These are phyloP conservation scores for Achlya flavicornis DNA, from an alignment of 2,888 invertebrate species.

Conservation along the genomic window DNA sequence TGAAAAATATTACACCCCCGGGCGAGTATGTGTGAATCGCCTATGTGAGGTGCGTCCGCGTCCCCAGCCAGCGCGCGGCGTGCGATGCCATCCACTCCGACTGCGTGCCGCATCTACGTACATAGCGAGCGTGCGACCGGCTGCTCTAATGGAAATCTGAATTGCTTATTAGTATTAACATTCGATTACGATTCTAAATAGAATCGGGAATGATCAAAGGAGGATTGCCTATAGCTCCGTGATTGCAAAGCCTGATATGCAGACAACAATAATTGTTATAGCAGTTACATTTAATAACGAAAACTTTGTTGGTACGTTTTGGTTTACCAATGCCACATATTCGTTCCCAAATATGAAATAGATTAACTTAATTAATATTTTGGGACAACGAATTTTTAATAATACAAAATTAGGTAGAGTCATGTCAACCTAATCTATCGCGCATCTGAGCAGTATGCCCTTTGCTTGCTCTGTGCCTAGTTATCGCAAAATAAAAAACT, in stretches of 20 bases:
- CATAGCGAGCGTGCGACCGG: conserved; percentile 34
- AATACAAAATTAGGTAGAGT: no score
- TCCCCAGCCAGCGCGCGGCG: background rate
- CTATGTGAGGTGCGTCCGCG: conserved; percentile 13
- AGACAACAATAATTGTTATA: background rate
- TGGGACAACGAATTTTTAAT: no score
- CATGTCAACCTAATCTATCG: background rate
- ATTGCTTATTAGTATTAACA: conserved; percentile 50
- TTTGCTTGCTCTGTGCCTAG: background rate
- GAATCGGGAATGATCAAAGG: conserved; percentile 25
- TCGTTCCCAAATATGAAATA: background rate
- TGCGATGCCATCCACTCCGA: conserved; percentile 31
- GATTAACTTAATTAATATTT: no score
- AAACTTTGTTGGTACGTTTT: background rate
- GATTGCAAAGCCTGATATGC: background rate
- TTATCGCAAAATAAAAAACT: conserved; percentile 15
- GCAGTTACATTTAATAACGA: background rate
- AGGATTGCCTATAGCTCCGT: conserved; percentile 8
- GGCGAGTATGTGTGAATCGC: conserved; percentile 63
- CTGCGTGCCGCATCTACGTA: conserved; percentile 37
- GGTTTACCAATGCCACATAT: background rate
- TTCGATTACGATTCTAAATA: conserved; percentile 43
- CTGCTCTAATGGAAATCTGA: conserved; percentile 44
- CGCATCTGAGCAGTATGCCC: background rate
- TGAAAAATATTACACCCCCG: conserved; percentile 82